These are phyloP conservation scores for Semaprochilodus insignis DNA, from an alignment of 2,797 vertebrate genomes.

Conservation along the genomic window DNA sequence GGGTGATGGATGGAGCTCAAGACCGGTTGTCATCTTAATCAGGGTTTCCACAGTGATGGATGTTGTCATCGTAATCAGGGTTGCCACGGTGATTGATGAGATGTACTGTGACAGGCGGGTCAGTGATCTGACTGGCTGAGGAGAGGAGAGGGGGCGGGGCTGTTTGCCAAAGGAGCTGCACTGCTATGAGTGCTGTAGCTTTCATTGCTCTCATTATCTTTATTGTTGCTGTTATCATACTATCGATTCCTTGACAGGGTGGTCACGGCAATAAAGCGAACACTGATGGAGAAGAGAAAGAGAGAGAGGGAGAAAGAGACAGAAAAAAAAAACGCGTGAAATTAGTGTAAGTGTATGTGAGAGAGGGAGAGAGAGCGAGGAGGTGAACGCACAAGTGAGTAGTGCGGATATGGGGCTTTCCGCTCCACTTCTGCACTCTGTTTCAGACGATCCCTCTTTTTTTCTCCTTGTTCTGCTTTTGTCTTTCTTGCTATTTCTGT, in stretches of 20 bases:
- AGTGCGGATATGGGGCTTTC: neutral
- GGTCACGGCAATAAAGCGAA: neutral
- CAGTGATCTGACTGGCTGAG: slow-evolving; percentile 61
- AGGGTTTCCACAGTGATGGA: slow-evolving; percentile 69
- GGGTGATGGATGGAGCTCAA: slow-evolving; percentile 70
- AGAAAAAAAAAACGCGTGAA: neutral
- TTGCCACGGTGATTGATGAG: slow-evolving; percentile 69
- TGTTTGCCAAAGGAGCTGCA: slow-evolving; percentile 52
- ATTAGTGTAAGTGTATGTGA: neutral
- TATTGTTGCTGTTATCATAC: slow-evolving; percentile 1
- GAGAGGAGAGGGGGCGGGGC: slow-evolving; percentile 30
- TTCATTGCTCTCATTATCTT: slow-evolving; percentile 8
- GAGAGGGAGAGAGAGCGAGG: neutral
- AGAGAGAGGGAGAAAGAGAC: neutral
- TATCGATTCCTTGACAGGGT: neutral
- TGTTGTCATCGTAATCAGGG: slow-evolving; percentile 73
- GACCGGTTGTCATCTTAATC: slow-evolving; percentile 70
- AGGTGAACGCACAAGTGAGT: slow-evolving; percentile 58
- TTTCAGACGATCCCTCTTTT: neutral
- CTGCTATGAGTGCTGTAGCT: neutral
- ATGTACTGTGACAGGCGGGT: slow-evolving; percentile 67
- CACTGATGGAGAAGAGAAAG: neutral
- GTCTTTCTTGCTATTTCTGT: neutral
- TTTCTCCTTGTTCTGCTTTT: neutral
- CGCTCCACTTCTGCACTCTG: slow-evolving; percentile 21